Evolutionary conservation across 1,140 invertebrate genomes (phyloP).

Genomic region (Dinoponera quadriceps): DNA sequence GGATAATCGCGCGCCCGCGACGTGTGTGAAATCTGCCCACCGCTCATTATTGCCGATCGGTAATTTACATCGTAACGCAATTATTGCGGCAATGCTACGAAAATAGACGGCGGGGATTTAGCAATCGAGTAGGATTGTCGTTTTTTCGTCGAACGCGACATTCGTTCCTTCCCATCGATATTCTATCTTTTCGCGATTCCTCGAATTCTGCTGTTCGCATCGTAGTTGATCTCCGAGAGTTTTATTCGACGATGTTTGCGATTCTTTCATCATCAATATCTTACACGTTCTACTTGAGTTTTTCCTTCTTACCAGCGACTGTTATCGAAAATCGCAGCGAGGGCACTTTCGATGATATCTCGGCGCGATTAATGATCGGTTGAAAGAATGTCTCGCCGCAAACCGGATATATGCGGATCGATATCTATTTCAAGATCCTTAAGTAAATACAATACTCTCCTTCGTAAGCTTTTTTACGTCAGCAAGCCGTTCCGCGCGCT

Average conservation of each 20-base stretch:
- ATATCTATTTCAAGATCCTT: slow-evolving; percentile 36
- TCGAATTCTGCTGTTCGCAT: slow-evolving; percentile 16
- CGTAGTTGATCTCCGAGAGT: slow-evolving; percentile 19
- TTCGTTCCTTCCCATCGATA: neutral
- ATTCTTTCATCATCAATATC: neutral
- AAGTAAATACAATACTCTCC: slow-evolving; percentile 51
- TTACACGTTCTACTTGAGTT: neutral
- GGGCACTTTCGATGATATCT: slow-evolving; percentile 55
- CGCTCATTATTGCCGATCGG: slow-evolving; percentile 58
- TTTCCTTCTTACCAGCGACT: neutral
- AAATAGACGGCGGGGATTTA: slow-evolving; percentile 21
- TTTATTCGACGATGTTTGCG: slow-evolving; percentile 47
- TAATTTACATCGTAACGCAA: slow-evolving; percentile 45
- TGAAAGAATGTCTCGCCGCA: slow-evolving; percentile 14
- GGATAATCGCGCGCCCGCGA: slow-evolving; percentile 66
- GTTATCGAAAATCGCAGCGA: slow-evolving; percentile 28
- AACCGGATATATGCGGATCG: slow-evolving; percentile 22
- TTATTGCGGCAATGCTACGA: slow-evolving; percentile 33
- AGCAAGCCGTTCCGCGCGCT: neutral
- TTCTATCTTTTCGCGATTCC: slow-evolving; percentile 31
- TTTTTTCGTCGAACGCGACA: slow-evolving; percentile 6
- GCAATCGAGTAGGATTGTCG: neutral
- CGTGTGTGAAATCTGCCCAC: slow-evolving; percentile 58
- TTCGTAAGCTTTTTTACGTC: slow-evolving; percentile 3
- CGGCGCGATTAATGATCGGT: slow-evolving; percentile 56